Conservation (phyloP, 2,888 invertebrate species). For the Ischnura elegans region DNA sequence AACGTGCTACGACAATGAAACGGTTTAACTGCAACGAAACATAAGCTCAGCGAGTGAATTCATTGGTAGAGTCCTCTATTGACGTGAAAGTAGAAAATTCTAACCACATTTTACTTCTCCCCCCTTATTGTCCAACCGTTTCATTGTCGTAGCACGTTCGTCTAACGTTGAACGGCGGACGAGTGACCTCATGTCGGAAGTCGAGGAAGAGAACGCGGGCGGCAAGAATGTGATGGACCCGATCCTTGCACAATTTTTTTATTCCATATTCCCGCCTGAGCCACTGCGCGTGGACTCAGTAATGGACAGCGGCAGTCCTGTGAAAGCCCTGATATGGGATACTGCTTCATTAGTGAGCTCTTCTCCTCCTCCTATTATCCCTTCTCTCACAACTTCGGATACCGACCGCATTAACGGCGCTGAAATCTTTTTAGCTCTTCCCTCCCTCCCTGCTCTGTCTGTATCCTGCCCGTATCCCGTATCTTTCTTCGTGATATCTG, state of each 20-base stretch:
- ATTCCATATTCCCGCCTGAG: not conserved
- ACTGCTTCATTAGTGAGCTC: constrained; percentile 8
- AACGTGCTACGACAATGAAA: too few species aligned
- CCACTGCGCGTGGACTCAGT: not conserved
- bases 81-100: too few species aligned
- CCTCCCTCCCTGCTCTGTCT: too few species aligned
- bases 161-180: not conserved
- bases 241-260: not conserved
- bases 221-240: not conserved
- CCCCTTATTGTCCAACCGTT: too few species aligned
- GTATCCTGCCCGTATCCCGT: not conserved
- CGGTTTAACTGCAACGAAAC: too few species aligned
- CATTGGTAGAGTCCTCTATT: too few species aligned
- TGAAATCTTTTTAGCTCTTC: constrained; percentile 9
- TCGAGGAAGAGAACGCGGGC: not conserved
- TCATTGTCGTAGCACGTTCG: too few species aligned
- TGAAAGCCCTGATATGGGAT: constrained; percentile 31
- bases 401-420: constrained; percentile 21
- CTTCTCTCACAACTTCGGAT: constrained; percentile 26
- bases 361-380: not conserved
- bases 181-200: not conserved
- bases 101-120: too few species aligned
- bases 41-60: too few species aligned
- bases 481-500: constrained; percentile 4
- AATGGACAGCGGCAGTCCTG: constrained; percentile 33